Evolutionary conservation across 2,113 vertebrate species (phyloP).

Genomic region (Laticauda laticaudata): DNA sequence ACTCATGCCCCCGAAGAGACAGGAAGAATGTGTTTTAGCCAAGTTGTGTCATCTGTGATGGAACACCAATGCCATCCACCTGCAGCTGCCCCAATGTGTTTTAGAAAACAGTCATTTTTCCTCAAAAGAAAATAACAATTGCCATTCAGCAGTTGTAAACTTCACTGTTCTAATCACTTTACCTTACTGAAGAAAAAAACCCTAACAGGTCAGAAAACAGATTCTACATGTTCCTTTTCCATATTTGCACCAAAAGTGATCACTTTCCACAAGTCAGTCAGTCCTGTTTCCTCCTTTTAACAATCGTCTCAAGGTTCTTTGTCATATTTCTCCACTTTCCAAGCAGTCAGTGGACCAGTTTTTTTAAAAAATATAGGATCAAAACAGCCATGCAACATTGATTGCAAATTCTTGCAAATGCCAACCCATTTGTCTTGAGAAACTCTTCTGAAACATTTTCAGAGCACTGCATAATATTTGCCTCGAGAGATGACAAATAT

Average conservation of each 20-base stretch:
- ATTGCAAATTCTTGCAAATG: constrained; percentile 25
- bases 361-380: background rate
- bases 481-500: constrained; percentile 28
- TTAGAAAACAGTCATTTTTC: background rate
- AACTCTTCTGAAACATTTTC: constrained; percentile 12
- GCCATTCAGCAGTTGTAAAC: constrained; percentile 7
- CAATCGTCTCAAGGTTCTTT: constrained; percentile 10
- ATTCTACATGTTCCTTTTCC: constrained; percentile 20
- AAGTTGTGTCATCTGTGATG: background rate
- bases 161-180: constrained; percentile 1
- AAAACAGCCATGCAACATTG: background rate
- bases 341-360: background rate
- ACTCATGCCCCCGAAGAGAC: too few relatives aligned
- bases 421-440: constrained; percentile 37
- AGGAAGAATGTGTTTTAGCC: background rate
- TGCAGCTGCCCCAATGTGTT: background rate
- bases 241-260: constrained; percentile 5
- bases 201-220: constrained; percentile 11
- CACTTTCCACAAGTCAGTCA: constrained; percentile 6
- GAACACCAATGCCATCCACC: too few relatives aligned
- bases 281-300: background rate
- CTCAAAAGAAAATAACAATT: background rate
- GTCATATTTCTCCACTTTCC: background rate
- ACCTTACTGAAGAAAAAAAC: background rate
- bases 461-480: constrained; percentile 13